phyloP scores from a whole-genome alignment of 2,113 vertebrate species.

The Trogon surrucura region DNA sequence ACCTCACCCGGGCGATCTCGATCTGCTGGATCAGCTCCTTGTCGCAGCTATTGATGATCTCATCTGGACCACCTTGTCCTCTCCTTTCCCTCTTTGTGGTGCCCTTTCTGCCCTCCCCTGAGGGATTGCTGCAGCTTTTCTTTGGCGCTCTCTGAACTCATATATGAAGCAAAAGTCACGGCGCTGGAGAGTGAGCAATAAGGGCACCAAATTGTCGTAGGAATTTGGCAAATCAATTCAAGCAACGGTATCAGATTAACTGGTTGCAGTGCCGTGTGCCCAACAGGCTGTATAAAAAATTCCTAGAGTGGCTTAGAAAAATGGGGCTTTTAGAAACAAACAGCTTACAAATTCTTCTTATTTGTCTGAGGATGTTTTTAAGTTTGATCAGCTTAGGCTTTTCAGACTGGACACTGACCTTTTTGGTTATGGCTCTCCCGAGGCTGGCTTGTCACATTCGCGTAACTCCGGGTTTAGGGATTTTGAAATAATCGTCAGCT shows the following conservation, averaged over 20 bases:
- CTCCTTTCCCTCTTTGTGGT: background rate
- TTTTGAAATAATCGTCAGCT: background rate
- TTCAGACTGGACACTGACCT: background rate
- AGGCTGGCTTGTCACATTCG: rapidly evolving
- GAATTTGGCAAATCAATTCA: background rate
- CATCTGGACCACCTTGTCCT: background rate
- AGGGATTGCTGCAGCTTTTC: background rate
- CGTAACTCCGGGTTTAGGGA: background rate
- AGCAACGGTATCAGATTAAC: background rate
- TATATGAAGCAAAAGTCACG: rapidly evolving
- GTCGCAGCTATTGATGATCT: background rate
- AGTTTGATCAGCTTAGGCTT: background rate
- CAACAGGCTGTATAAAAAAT: background rate
- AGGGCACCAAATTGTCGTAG: background rate
- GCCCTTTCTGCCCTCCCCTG: background rate
- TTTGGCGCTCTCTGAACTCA: background rate
- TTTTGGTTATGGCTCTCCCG: background rate
- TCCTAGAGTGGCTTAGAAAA: background rate
- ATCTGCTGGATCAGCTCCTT: slow-evolving; percentile 1
- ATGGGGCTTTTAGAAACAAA: background rate
- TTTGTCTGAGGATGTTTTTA: background rate
- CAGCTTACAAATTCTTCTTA: background rate
- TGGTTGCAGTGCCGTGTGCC: background rate
- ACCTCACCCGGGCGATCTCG: background rate
- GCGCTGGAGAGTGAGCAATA: background rate